phyloP scores from a whole-genome alignment of 2,113 vertebrate species.

The Centropus bengalensis region DNA sequence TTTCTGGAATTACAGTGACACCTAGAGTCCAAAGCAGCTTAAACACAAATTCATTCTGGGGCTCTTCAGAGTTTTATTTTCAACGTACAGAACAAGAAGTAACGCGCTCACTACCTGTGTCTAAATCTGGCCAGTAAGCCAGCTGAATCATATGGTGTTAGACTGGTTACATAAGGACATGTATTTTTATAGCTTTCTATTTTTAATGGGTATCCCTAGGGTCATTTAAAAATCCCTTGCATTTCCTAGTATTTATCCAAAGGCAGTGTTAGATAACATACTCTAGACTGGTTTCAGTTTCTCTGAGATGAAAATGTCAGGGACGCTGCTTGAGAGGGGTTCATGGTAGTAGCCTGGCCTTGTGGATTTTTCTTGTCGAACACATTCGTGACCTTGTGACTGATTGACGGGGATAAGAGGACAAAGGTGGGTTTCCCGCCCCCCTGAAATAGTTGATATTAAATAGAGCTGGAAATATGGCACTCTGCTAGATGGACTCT shows the following conservation, averaged over 20 bases:
- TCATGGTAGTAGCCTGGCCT: not conserved
- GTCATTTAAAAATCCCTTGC: not conserved
- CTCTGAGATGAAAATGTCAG: not conserved
- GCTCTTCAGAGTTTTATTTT: not conserved
- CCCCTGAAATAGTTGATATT: not conserved
- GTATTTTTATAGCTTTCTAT: not conserved
- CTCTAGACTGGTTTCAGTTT: not conserved
- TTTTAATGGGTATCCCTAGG: not conserved
- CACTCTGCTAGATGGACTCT: not conserved
- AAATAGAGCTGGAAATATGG: not conserved
- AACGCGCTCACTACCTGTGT: not conserved
- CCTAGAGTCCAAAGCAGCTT: constrained; percentile 39
- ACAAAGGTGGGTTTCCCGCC: not conserved
- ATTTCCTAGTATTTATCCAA: not conserved
- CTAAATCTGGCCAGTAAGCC: not conserved
- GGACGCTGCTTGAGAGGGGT: not conserved
- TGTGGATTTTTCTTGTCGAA: not conserved
- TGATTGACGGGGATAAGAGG: not conserved
- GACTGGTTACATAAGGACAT: not conserved
- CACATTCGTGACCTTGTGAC: not conserved
- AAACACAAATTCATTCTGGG: not conserved
- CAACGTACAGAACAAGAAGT: not conserved
- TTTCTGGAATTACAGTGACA: constrained; percentile 58
- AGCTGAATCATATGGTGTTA: not conserved
- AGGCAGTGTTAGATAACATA: not conserved